These are phyloP conservation scores for Troides aeacus DNA, from an alignment of 2,888 invertebrate species.

Conservation along the genomic window DNA sequence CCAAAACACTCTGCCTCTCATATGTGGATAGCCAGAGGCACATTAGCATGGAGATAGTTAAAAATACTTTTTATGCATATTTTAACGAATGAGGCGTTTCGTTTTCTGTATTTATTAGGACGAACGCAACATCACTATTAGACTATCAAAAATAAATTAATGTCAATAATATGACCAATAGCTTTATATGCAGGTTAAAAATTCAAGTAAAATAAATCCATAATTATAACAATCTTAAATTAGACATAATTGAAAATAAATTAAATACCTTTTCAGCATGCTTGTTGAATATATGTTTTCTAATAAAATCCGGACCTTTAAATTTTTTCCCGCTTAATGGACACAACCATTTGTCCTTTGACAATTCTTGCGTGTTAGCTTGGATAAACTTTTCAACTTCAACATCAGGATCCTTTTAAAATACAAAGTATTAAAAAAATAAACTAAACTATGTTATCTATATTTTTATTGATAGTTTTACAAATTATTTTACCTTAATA, in stretches of 20 bases:
- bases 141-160: no score
- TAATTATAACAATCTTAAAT: neutral
- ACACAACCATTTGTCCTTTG: conserved; percentile 99
- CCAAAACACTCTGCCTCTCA: no score
- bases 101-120: no score
- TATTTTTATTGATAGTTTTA: neutral
- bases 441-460: neutral
- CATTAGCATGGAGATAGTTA: no score
- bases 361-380: conserved; percentile 97
- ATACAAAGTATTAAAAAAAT: neutral
- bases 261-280: conserved; percentile 90
- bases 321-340: conserved; percentile 99
- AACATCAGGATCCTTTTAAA: conserved; percentile 73
- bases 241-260: neutral
- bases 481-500: conserved; percentile 78
- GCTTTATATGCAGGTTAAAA: no score
- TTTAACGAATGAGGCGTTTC: no score
- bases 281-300: conserved; percentile 99
- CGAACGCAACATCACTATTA: no score
- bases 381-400: conserved; percentile 97
- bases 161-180: no score
- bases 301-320: conserved; percentile 98
- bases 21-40: no score
- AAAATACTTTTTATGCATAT: no score
- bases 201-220: no score